A percentile compares a stretch with the other conserved stretches of the same genome.
These are phyloP conservation scores for Mus caroli DNA, from an alignment of 2,797 vertebrate genomes.

Conservation along the genomic window DNA sequence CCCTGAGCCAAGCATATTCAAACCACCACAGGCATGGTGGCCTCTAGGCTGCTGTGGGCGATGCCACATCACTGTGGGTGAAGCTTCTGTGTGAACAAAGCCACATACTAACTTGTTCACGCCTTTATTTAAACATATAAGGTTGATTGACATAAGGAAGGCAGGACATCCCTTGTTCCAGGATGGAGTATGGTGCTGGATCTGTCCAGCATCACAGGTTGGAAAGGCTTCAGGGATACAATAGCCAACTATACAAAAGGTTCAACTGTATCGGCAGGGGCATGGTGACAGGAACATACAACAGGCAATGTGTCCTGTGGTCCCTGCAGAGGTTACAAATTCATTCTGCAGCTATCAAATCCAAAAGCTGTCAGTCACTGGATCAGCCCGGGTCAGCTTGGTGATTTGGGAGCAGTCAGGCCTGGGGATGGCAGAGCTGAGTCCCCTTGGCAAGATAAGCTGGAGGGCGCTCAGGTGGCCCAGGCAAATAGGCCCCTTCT, in stretches of 20 bases:
- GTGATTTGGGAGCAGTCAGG: background rate
- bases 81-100: background rate
- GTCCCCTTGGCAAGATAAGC: background rate
- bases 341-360: background rate
- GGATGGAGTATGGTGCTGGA: background rate
- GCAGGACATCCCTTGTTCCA: background rate
- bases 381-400: accelerated
- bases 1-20: background rate
- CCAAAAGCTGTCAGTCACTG: background rate
- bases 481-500: background rate
- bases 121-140: background rate
- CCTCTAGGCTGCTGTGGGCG: background rate
- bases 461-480: background rate
- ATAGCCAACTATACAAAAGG: background rate
- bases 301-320: background rate
- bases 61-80: background rate
- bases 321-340: background rate
- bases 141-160: background rate
- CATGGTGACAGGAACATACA: background rate
- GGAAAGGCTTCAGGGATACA: background rate
- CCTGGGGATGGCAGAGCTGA: background rate
- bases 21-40: background rate
- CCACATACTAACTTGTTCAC: background rate
- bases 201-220: background rate
- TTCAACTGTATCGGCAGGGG: background rate